Evolutionary conservation across 2,113 vertebrate genomes (phyloP).

Genomic region (Columba livia): DNA sequence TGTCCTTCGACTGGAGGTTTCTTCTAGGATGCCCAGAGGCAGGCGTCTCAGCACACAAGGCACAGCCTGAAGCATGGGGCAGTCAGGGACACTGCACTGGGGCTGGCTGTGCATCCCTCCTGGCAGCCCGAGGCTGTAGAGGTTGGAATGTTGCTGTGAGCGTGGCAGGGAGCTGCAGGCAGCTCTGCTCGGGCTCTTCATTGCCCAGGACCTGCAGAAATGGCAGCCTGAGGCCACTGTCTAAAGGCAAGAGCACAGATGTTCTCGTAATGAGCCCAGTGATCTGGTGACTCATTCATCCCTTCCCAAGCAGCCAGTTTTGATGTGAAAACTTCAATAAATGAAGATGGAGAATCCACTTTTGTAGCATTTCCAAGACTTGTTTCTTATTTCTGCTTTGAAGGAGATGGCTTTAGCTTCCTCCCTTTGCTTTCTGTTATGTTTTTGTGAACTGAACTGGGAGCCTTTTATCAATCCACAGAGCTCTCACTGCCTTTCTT

Average conservation of each 20-base stretch:
- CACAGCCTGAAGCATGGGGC: background rate
- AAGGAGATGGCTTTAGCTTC: constrained; percentile 9
- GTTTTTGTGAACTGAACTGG: background rate
- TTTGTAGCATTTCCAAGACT: background rate
- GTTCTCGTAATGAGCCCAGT: background rate
- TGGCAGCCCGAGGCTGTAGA: background rate
- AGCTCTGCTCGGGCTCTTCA: background rate
- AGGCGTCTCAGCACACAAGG: background rate
- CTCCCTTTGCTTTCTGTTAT: background rate
- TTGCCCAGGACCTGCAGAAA: background rate
- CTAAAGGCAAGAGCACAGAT: background rate
- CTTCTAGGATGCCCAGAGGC: background rate
- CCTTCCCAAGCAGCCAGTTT: constrained; percentile 1
- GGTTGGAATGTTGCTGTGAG: rapidly evolving
- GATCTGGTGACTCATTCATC: background rate
- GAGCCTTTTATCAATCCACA: background rate
- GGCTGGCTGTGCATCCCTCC: background rate
- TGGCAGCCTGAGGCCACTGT: rapidly evolving
- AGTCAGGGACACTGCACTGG: rapidly evolving
- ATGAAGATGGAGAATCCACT: constrained; percentile 2
- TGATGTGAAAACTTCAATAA: constrained; percentile 31
- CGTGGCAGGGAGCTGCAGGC: background rate
- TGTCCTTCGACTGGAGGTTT: background rate
- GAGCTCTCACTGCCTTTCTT: background rate
- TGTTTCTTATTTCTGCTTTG: constrained; percentile 32